Conservation (phyloP, 2,113 vertebrate species). For the Condylura cristata region DNA sequence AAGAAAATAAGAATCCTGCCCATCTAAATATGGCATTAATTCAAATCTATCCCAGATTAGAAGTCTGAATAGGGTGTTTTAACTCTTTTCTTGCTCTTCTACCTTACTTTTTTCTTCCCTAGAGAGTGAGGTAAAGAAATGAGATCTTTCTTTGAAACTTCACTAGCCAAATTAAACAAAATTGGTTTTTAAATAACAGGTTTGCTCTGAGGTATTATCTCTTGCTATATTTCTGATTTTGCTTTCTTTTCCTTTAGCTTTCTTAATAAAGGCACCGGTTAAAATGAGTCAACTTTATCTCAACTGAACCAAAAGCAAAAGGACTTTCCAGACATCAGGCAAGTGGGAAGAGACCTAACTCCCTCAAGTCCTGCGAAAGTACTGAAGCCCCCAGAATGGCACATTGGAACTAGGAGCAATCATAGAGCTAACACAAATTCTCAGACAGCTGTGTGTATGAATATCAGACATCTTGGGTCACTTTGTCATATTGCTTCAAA, state of each 20-base stretch:
- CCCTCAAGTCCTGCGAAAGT: not conserved
- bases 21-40: not conserved
- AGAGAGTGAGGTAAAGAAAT: not conserved
- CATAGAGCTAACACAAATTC: not conserved
- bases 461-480: not conserved
- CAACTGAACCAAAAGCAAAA: conserved; percentile 36
- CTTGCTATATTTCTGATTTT: conserved; percentile 39
- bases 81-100: not conserved
- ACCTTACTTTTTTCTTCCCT: not conserved
- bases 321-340: not conserved
- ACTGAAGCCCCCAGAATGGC: not conserved
- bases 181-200: conserved; percentile 12
- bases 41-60: conserved; percentile 1
- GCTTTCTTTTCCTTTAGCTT: conserved; percentile 37
- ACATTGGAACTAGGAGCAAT: not conserved
- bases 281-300: conserved; percentile 37
- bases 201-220: conserved; percentile 42
- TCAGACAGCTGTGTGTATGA: not conserved
- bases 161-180: conserved; percentile 10
- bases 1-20: not conserved
- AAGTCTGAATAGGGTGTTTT: not conserved
- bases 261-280: conserved; percentile 19
- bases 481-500: conserved; percentile 21
- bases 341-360: not conserved
- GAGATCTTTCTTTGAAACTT: not conserved